Evolutionary conservation across 2,888 invertebrate species (phyloP).

Genomic region (Ethmia dodecea): DNA sequence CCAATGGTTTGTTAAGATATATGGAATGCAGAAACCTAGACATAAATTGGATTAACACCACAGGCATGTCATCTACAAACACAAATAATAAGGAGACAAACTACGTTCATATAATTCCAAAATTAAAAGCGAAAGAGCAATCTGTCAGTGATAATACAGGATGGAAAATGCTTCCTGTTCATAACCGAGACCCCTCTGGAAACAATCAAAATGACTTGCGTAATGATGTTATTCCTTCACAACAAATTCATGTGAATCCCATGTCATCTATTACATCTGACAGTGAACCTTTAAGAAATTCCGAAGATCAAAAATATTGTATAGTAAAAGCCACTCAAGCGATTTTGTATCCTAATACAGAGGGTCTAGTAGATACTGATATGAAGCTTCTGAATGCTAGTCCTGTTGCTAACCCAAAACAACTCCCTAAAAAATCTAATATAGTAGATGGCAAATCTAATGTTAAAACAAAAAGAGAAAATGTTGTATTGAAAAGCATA

Average conservation of each 20-base stretch:
- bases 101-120: slow-evolving; percentile 44
- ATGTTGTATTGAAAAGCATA: neutral
- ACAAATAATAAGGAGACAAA: slow-evolving; percentile 27
- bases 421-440: slow-evolving; percentile 45
- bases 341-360: too few species aligned
- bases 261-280: too few species aligned
- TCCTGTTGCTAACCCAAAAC: slow-evolving; percentile 62
- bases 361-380: slow-evolving; percentile 16
- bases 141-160: slow-evolving; percentile 23
- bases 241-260: too few species aligned
- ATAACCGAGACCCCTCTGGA: too few species aligned
- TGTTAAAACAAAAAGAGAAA: neutral
- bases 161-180: slow-evolving; percentile 30
- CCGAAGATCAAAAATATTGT: too few species aligned
- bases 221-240: too few species aligned
- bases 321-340: too few species aligned
- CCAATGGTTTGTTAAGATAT: slow-evolving; percentile 50
- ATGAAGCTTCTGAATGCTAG: slow-evolving; percentile 38
- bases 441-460: slow-evolving; percentile 11
- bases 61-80: slow-evolving; percentile 9
- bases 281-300: too few species aligned
- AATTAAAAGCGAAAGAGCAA: slow-evolving; percentile 25
- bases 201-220: too few species aligned
- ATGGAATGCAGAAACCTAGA: slow-evolving; percentile 52
- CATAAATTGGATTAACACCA: slow-evolving; percentile 41